These are phyloP conservation scores for Standfussiana lucernea DNA, from an alignment of 2,888 invertebrate species.

Conservation along the genomic window DNA sequence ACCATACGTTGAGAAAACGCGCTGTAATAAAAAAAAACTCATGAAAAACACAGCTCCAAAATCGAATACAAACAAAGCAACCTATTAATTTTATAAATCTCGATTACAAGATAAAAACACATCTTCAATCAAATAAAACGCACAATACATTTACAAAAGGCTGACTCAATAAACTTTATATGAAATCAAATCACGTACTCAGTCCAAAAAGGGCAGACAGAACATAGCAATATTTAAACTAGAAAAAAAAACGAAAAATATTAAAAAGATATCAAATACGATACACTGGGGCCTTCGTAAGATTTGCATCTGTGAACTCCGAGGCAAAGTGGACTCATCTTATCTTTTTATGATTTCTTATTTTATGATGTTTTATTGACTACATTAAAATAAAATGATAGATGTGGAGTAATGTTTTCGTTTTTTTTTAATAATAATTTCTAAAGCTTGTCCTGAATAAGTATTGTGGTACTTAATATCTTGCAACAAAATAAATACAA, in stretches of 20 bases:
- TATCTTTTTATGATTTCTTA: constrained; percentile 32
- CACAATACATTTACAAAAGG: constrained; percentile 6
- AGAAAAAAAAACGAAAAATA: constrained; percentile 11
- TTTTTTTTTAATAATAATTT: not conserved
- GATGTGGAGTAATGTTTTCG: not conserved
- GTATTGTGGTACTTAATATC: no score
- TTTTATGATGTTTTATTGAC: constrained; percentile 37
- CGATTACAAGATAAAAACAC: constrained; percentile 7
- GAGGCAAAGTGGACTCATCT: constrained; percentile 32
- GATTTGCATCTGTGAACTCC: constrained; percentile 52
- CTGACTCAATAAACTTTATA: constrained; percentile 13
- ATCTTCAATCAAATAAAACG: constrained; percentile 7
- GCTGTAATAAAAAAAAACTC: not conserved
- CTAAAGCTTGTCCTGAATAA: not conserved
- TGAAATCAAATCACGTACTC: constrained; percentile 38
- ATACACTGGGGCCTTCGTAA: constrained; percentile 28
- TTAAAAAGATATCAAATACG: constrained; percentile 31
- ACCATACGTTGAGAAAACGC: not conserved
- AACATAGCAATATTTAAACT: constrained; percentile 29
- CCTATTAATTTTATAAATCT: not conserved
- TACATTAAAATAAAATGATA: constrained; percentile 16
- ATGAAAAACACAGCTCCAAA: not conserved
- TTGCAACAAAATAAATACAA: not conserved
- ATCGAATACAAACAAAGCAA: not conserved
- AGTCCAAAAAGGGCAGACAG: constrained; percentile 16